A percentile compares a stretch with the other conserved stretches of the same genome.
These are phyloP conservation scores for Lutjanus argentimaculatus DNA, from an alignment of 2,797 vertebrate species.

Conservation along the genomic window DNA sequence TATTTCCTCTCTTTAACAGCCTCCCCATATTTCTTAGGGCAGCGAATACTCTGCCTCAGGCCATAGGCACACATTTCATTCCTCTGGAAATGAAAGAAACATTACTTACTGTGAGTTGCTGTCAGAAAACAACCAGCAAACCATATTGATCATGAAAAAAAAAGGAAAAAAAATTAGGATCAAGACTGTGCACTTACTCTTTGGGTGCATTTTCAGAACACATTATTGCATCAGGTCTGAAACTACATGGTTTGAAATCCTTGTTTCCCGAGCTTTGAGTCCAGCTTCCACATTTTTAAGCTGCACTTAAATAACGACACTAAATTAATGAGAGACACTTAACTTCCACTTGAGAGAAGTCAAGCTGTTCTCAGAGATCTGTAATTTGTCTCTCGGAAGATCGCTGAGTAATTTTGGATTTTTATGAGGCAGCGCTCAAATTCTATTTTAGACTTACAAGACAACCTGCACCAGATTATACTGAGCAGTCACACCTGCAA, in stretches of 20 bases:
- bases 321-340: not conserved
- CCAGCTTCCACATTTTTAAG: constrained; percentile 14
- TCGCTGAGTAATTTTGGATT: constrained; percentile 32
- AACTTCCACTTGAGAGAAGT: constrained; percentile 4
- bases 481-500: constrained; percentile 72
- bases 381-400: constrained; percentile 38
- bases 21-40: constrained; percentile 81
- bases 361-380: constrained; percentile 13
- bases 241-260: constrained; percentile 28
- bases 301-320: not conserved
- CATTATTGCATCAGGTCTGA: constrained; percentile 34
- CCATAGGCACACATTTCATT: constrained; percentile 75
- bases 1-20: constrained; percentile 66
- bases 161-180: not conserved
- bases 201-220: constrained; percentile 37
- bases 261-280: constrained; percentile 9
- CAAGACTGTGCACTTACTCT: constrained; percentile 62
- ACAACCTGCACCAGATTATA: constrained; percentile 58
- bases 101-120: constrained; percentile 2
- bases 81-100: constrained; percentile 55
- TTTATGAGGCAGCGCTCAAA: constrained; percentile 21
- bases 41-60: constrained; percentile 73
- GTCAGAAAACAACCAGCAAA: constrained; percentile 17
- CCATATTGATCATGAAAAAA: not conserved
- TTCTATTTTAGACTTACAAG: constrained; percentile 32